Conservation (phyloP, 2,797 vertebrate species). For the Oryzias sinensis region DNA sequence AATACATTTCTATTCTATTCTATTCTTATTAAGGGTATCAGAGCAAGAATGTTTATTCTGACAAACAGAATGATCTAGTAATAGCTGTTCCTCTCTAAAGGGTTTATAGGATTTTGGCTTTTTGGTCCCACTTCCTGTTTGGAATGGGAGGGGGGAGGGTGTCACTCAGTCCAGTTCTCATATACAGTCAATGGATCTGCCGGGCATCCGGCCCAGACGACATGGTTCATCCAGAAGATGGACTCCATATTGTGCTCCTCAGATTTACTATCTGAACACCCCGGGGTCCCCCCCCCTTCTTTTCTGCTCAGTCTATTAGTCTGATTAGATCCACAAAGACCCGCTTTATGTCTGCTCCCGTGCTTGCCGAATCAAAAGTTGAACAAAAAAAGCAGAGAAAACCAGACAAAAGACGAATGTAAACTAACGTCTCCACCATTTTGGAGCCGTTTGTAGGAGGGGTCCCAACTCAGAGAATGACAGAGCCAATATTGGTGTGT, state of each 20-base stretch:
- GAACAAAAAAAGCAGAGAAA: slow-evolving; percentile 47
- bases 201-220: slow-evolving; percentile 64
- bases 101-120: too few relatives aligned
- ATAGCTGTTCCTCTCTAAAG: too few relatives aligned
- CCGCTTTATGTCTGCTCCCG: slow-evolving; percentile 18
- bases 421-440: slow-evolving; percentile 49
- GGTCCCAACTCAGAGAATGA: slow-evolving; percentile 37
- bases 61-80: too few relatives aligned
- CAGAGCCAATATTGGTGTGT: slow-evolving; percentile 39
- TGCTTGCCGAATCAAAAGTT: slow-evolving; percentile 50
- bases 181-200: slow-evolving; percentile 34
- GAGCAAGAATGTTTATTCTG: too few relatives aligned
- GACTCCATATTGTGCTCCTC: slow-evolving; percentile 78
- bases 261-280: slow-evolving; percentile 77
- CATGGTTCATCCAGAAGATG: slow-evolving; percentile 72
- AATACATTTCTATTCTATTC: too few relatives aligned
- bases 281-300: slow-evolving; percentile 63
- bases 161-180: not conserved
- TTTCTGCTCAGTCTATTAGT: slow-evolving; percentile 78
- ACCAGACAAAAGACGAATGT: slow-evolving; percentile 59
- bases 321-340: slow-evolving; percentile 77
- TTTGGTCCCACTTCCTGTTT: too few relatives aligned
- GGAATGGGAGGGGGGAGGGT: too few relatives aligned
- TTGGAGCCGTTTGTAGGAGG: slow-evolving; percentile 32
- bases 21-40: too few relatives aligned